These are phyloP conservation scores for Xenopus petersii DNA, from an alignment of 2,797 vertebrate genomes.

Conservation along the genomic window DNA sequence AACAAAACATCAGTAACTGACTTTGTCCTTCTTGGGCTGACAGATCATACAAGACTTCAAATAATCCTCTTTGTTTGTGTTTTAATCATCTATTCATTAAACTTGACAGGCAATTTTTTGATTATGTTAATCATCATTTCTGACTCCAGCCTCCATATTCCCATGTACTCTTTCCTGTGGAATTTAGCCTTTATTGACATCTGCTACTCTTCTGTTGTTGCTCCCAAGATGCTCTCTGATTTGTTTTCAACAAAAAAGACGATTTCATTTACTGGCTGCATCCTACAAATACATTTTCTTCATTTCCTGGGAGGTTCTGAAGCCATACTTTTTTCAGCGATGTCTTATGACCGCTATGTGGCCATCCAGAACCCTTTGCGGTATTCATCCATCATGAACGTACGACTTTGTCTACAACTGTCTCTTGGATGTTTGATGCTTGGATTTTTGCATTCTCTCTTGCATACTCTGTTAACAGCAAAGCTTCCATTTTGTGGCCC, in stretches of 20 bases:
- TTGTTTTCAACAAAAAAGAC: constrained; percentile 43
- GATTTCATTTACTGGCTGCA: constrained; percentile 56
- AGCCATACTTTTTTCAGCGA: constrained; percentile 53
- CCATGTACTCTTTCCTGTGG: constrained; percentile 59
- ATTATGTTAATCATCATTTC: constrained; percentile 46
- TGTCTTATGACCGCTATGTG: constrained; percentile 49
- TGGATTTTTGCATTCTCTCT: constrained; percentile 16
- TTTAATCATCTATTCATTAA: constrained; percentile 53
- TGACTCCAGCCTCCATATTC: constrained; percentile 54
- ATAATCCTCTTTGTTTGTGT: constrained; percentile 47
- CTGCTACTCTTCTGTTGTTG: constrained; percentile 56
- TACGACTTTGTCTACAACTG: neutral
- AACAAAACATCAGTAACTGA: constrained; percentile 22
- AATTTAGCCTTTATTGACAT: constrained; percentile 60
- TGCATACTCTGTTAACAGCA: constrained; percentile 27
- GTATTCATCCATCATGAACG: constrained; percentile 33
- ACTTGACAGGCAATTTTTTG: constrained; percentile 54
- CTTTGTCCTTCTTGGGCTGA: constrained; percentile 56
- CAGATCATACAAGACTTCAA: constrained; percentile 37
- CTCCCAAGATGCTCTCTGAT: constrained; percentile 57
- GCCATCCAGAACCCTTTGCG: constrained; percentile 35
- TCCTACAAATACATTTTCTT: constrained; percentile 59
- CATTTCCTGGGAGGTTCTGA: constrained; percentile 53
- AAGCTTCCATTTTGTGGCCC: constrained; percentile 41
- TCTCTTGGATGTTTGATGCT: constrained; percentile 28